Evolutionary conservation across 2,888 invertebrate species (phyloP).

Genomic region (Neocrepidodera transversa): DNA sequence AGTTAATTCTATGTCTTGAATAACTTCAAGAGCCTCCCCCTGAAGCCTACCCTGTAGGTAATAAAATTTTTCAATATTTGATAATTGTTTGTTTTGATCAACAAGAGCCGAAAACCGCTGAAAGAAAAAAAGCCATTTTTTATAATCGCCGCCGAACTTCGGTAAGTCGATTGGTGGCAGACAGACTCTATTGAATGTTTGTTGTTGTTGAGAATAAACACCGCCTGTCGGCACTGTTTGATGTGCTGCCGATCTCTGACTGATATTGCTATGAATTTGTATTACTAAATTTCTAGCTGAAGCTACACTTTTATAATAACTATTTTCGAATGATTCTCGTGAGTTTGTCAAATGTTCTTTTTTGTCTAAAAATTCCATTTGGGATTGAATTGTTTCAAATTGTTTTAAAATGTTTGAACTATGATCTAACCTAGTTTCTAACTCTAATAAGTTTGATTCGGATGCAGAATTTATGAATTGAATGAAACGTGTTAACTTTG

Average conservation of each 20-base stretch:
- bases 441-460: background rate
- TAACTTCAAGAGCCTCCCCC: constrained; percentile 2
- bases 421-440: background rate
- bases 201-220: no score
- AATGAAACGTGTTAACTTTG: background rate
- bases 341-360: background rate
- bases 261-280: background rate
- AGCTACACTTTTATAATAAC: no score
- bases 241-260: background rate
- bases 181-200: background rate
- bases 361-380: background rate
- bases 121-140: background rate
- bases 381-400: background rate
- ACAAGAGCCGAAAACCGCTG: background rate
- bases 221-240: no score
- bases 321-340: background rate
- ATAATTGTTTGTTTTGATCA: background rate
- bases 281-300: background rate
- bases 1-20: background rate
- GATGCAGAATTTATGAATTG: background rate
- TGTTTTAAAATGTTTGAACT: background rate
- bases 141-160: background rate
- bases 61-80: constrained; percentile 8
- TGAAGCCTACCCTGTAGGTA: constrained; percentile 1
- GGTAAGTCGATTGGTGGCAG: background rate